A percentile compares a stretch with the other conserved stretches of the same genome.
Conservation (phyloP, 2,888 invertebrate species). For the Diplazon laetatorius region DNA sequence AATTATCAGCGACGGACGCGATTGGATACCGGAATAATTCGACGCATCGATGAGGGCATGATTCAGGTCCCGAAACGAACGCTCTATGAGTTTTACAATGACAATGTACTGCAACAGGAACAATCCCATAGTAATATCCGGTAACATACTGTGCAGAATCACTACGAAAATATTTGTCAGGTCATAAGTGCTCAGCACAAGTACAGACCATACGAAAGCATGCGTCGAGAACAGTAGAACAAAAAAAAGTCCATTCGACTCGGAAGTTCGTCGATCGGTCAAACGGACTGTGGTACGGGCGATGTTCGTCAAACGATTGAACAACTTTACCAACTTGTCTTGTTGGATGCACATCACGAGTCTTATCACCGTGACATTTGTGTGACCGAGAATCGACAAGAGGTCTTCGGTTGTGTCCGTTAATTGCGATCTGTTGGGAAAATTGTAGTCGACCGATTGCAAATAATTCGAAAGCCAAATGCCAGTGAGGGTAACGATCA, state of each 20-base stretch:
- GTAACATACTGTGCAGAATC: no score
- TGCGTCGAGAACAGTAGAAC: constrained; percentile 4
- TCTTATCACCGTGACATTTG: constrained; percentile 33
- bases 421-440: constrained; percentile 38
- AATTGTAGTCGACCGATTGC: neutral
- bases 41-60: no score
- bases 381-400: constrained; percentile 29
- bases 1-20: neutral
- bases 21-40: neutral
- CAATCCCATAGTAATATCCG: neutral
- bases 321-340: constrained; percentile 40
- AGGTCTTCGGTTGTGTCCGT: constrained; percentile 48
- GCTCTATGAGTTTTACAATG: neutral
- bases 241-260: constrained; percentile 1
- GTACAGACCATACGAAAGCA: neutral
- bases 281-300: neutral
- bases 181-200: neutral
- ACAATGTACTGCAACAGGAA: no score
- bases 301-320: constrained; percentile 29
- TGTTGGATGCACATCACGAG: constrained; percentile 52
- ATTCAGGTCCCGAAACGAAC: neutral
- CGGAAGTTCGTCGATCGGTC: no score
- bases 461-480: constrained; percentile 44
- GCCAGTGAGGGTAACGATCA: constrained; percentile 28
- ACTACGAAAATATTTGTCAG: no score